Evolutionary conservation across 2,888 invertebrate species (phyloP).

Genomic region (Poecilobothrus nobilitatus): DNA sequence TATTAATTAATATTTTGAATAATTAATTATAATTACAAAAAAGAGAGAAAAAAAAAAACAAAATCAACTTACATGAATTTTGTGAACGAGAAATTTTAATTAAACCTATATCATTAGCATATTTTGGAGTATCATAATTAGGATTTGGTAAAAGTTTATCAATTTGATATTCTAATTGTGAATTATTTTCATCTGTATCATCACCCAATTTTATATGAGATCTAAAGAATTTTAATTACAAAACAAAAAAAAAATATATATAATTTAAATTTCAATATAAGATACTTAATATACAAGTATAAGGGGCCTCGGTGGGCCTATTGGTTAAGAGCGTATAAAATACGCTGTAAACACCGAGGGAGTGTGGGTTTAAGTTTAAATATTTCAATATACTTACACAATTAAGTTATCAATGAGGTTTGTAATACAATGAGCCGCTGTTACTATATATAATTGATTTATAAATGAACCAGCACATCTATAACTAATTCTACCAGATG

Average conservation of each 20-base stretch:
- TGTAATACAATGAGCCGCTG: slow-evolving; percentile 54
- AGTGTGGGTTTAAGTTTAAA: too few species aligned
- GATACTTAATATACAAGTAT: too few species aligned
- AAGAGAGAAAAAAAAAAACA: not conserved
- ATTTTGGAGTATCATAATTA: slow-evolving; percentile 44
- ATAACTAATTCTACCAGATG: slow-evolving; percentile 33
- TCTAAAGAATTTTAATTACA: slow-evolving; percentile 36
- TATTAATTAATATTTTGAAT: too few species aligned
- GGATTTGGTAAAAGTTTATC: slow-evolving; percentile 48
- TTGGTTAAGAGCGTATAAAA: too few species aligned
- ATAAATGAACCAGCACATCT: slow-evolving; percentile 49
- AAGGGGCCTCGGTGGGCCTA: too few species aligned
- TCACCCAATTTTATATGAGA: slow-evolving; percentile 57
- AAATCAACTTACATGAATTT: slow-evolving; percentile 28
- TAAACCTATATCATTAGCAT: slow-evolving; percentile 54
- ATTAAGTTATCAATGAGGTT: slow-evolving; percentile 45
- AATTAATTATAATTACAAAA: not conserved
- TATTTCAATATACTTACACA: slow-evolving; percentile 42
- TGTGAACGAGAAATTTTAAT: slow-evolving; percentile 43
- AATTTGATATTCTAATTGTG: slow-evolving; percentile 48
- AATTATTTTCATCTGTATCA: slow-evolving; percentile 38
- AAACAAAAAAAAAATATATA: not conserved
- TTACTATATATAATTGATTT: slow-evolving; percentile 48
- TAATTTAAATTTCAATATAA: too few species aligned
- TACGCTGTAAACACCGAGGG: too few species aligned